Percentiles rank a stretch among this genome's conserved stretches.
Evolutionary conservation across 2,797 vertebrate genomes (phyloP).

Genomic region (Pseudomugil gertrudae): DNA sequence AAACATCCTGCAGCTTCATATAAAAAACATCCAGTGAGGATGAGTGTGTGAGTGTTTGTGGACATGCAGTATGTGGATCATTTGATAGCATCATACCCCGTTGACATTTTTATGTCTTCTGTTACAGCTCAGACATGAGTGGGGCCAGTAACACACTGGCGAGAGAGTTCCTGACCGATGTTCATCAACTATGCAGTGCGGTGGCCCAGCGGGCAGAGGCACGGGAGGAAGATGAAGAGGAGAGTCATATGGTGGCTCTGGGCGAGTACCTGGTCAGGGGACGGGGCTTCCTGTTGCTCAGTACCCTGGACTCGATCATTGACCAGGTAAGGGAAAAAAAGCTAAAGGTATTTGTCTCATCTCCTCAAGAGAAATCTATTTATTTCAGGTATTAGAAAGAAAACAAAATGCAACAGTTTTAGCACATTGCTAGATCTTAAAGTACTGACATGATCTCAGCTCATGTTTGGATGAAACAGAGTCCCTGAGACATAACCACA

Average conservation of each 20-base stretch:
- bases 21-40: background rate
- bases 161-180: conserved; percentile 96
- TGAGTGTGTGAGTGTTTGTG: background rate
- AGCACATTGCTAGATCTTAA: background rate
- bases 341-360: background rate
- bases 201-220: conserved; percentile 90
- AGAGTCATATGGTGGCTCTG: conserved; percentile 93
- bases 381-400: background rate
- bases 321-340: conserved; percentile 89
- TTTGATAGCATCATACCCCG: background rate
- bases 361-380: background rate
- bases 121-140: conserved; percentile 93
- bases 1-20: background rate
- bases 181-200: conserved; percentile 94
- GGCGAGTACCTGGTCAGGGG: conserved; percentile 96
- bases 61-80: background rate
- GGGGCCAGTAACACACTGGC: conserved; percentile 95
- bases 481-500: background rate
- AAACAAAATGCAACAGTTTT: background rate
- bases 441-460: background rate
- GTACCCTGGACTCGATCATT: conserved; percentile 91
- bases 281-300: conserved; percentile 92
- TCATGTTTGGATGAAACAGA: background rate
- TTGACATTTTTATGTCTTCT: conserved; percentile 12
- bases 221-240: conserved; percentile 92